Evolutionary conservation across 2,113 vertebrate species (phyloP), one percentile per base, ranked within the genome.

Genomic region (Macrotus californicus): DNA sequence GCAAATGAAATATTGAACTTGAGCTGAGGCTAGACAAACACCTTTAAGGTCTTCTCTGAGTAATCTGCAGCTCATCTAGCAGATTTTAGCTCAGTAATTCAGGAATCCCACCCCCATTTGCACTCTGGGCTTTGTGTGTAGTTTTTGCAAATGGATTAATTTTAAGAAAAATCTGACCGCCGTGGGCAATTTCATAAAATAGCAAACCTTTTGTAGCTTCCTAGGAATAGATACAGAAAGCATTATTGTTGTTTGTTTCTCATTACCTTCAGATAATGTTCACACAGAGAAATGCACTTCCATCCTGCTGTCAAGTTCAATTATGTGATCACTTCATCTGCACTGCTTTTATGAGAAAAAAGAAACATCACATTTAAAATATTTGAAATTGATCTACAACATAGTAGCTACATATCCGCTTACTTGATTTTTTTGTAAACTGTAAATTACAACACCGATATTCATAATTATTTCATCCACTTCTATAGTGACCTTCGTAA

Each of bases 161-260:
- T 81, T 92, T 52, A 87, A 82, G 54, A n/a, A 91, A 69, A 72
- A 7, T 0, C 56, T 89, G 61, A 89, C 64, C 22, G n/a, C 52
- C 22, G 19, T 26, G 59, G 46, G 79, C 34, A 66, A 48, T 70
- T 88, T 89, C 69, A 48, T 81, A 72, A 93, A 91, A 64, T 11
- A 24, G 21, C 6, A 18, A 92, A 56, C 19, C 21, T 79, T n/a
- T 95, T 84, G 67, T 14, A 76, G 29, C 26, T 89, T 12, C 14
- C 18, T 13, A 22, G 36, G 41, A 91, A 80, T 59, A 22, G 67
- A 43, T 66, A 82, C 21, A 87, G 39, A 54, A 59, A 80, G 14
- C 19, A 76, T 89, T 66, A 19, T 46, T 96, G 36, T 39, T 77
- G 18, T 43, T 95, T 80, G 16, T 67, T 94, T 93, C 94, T 89